phyloP scores from a whole-genome alignment of 2,797 vertebrate genomes.

The Percopsis omiscomaycus region DNA sequence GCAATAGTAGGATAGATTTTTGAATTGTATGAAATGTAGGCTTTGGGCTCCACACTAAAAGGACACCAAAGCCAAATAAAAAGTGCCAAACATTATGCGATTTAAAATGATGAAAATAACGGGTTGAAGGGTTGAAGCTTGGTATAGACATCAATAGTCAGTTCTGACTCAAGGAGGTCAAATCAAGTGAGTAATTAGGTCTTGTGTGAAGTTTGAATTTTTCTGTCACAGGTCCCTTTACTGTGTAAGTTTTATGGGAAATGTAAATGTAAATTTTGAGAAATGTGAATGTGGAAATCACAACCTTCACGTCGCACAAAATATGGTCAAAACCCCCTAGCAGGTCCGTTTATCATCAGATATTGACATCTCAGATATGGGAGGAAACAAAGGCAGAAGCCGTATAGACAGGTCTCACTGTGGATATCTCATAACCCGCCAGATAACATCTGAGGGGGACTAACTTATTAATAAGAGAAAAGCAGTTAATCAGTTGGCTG shows the following conservation, averaged over 20 bases:
- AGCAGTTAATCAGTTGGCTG: constrained; percentile 44
- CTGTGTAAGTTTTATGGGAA: neutral
- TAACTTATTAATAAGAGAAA: constrained; percentile 49
- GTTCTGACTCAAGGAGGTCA: no score
- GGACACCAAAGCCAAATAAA: neutral
- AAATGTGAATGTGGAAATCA: no score
- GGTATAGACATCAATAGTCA: no score
- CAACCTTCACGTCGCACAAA: no score
- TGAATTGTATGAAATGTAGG: no score
- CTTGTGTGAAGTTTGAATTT: no score
- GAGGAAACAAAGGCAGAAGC: constrained; percentile 33
- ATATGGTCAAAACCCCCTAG: neutral
- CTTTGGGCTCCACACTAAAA: constrained; percentile 5
- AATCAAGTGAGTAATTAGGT: no score
- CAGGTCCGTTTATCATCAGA: constrained; percentile 13
- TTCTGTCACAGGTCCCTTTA: neutral
- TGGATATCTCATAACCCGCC: constrained; percentile 45
- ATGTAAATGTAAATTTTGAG: no score
- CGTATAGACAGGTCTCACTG: constrained; percentile 30
- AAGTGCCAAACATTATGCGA: neutral
- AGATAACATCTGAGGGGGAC: constrained; percentile 50
- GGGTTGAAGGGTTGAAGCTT: no score
- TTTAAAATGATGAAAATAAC: constrained; percentile 2
- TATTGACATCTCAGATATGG: constrained; percentile 15
- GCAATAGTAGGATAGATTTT: no score